Evolutionary conservation across 1,140 invertebrate genomes (phyloP), one percentile per base, ranked within the genome.

Genomic region (Panagrolaimus sp.): DNA sequence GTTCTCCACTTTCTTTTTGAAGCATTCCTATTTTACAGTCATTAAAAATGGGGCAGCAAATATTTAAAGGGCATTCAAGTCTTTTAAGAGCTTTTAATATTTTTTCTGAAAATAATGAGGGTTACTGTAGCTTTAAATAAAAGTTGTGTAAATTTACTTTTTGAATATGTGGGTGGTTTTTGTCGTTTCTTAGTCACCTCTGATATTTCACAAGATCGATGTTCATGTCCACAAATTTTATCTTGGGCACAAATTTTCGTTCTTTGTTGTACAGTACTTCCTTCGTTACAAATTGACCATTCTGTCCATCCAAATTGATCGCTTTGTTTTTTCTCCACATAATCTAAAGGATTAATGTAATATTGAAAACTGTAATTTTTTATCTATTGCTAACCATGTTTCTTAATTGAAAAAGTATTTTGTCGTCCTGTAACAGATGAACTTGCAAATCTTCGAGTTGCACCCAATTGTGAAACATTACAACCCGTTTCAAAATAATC

Each of bases 401-500:
- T n/a, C 45, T 71, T 63, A 53, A 44, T 43, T 47, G 23, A 53
- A 66, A 47, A 27, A 67, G 57, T 43, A 63, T 65, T 45, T 38
- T 38, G 31, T 66, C 67, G 27, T 64, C 68, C 5, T 44, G 16
- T 64, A 42, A 65, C 44, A 46, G 48, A 31, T 57, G 53, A 67
- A 65, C 72, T 67, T 48, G 69, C 63, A 31, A 66, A 72, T 38
- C 70, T 1, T 14, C 16, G n/a, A 31, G 13, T 65, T 11, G 20
- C 53, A 11, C 70, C 65, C 20, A 13, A 71, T 25, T 38, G 71
- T 47, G 44, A 44, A 31, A 25, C 25, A 13, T 70, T 68, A 63
- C 79, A 80, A 11, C 66, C 66, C 5, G 80, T 77, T 51, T 83
- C 79, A 63, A 83, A 83, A 63, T 83, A 83, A 63, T 82, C 79